These are phyloP conservation scores for Diceros bicornis DNA, from an alignment of 2,797 vertebrate genomes.

Conservation along the genomic window DNA sequence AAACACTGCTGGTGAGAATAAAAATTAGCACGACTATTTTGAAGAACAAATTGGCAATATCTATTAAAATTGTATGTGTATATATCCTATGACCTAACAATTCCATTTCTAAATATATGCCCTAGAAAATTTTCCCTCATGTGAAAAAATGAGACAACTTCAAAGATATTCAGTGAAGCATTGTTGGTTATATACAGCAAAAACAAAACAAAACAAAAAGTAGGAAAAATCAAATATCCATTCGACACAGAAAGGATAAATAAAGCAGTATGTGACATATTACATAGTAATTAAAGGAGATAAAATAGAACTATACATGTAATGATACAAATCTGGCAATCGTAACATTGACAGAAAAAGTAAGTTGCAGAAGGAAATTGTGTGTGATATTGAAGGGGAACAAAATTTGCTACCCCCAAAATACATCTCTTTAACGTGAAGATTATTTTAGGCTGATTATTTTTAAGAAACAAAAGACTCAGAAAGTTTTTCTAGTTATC, in stretches of 20 bases:
- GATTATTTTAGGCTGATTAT: too few species aligned
- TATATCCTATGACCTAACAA: neutral
- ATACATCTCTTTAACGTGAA: too few species aligned
- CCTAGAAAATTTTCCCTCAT: neutral
- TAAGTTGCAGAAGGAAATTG: neutral
- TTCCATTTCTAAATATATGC: neutral
- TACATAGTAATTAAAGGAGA: neutral
- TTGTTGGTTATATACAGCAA: neutral
- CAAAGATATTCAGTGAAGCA: neutral
- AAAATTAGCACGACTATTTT: constrained; percentile 45
- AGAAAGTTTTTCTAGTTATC: too few species aligned
- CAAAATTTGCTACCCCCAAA: too few species aligned
- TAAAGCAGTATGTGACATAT: neutral
- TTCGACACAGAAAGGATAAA: constrained; percentile 9
- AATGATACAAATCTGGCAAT: neutral
- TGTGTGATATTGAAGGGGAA: neutral
- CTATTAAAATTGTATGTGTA: neutral
- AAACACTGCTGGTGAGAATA: neutral
- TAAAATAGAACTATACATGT: neutral
- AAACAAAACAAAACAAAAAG: neutral
- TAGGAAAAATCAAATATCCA: neutral
- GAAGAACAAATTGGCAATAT: constrained; percentile 18
- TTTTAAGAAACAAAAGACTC: too few species aligned
- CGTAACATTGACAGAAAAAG: neutral
- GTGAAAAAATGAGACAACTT: neutral